Percentiles rank a stretch among this genome's conserved stretches.
Evolutionary conservation across 2,888 invertebrate genomes (phyloP).

Genomic region (Coleophora flavipennella): DNA sequence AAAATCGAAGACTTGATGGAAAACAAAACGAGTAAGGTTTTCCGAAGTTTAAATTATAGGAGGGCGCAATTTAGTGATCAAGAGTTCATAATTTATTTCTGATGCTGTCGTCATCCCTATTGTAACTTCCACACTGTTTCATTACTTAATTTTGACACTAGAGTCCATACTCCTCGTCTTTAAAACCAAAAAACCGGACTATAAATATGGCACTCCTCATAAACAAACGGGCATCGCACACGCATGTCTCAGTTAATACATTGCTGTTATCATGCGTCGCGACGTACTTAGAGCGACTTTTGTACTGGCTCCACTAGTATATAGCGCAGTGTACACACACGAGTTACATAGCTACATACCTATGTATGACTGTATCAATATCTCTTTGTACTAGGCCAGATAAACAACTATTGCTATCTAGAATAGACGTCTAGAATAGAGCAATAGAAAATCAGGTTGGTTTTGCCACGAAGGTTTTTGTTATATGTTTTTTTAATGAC

Average conservation of each 20-base stretch:
- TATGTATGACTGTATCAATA: constrained; percentile 1
- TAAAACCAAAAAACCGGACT: constrained; percentile 20
- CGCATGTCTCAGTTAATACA: constrained; percentile 27
- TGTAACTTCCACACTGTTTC: too few species aligned
- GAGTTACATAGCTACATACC: neutral
- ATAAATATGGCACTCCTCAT: constrained; percentile 51
- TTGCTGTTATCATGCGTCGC: constrained; percentile 47
- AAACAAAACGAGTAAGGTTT: too few species aligned
- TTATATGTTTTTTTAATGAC: too few species aligned
- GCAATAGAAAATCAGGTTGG: neutral
- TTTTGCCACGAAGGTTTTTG: neutral
- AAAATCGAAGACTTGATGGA: too few species aligned
- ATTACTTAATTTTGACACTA: too few species aligned
- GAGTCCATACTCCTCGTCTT: too few species aligned
- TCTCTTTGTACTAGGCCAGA: constrained; percentile 48
- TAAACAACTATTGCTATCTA: constrained; percentile 34
- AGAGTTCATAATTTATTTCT: too few species aligned
- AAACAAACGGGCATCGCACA: constrained; percentile 46
- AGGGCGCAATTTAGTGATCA: too few species aligned
- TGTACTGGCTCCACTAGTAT: neutral
- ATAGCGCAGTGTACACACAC: neutral
- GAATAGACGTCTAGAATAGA: constrained; percentile 2
- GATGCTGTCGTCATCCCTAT: too few species aligned
- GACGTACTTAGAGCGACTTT: constrained; percentile 19
- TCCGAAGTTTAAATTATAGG: too few species aligned